phyloP scores from a whole-genome alignment of 2,888 invertebrate genomes.

The Folsomia candida region DNA sequence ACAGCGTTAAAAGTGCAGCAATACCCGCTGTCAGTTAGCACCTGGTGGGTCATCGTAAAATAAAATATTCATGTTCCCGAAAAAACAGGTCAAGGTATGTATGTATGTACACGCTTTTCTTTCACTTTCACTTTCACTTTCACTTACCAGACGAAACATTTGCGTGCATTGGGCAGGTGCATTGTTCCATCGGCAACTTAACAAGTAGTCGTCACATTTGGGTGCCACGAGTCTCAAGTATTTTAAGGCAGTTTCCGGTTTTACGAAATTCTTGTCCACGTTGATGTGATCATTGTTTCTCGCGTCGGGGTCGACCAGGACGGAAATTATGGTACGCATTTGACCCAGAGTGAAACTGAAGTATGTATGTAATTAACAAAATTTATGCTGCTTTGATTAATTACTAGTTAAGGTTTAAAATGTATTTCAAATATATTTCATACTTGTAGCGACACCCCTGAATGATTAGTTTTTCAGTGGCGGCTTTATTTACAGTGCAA shows the following conservation, averaged over 20 bases:
- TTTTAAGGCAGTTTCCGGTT: slow-evolving; percentile 40
- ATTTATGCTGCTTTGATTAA: not conserved
- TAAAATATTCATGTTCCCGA: too few relatives aligned
- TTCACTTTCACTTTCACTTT: too few relatives aligned
- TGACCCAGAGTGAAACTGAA: slow-evolving; percentile 43
- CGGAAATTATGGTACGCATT: slow-evolving; percentile 45
- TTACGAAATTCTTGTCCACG: slow-evolving; percentile 24
- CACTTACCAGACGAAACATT: slow-evolving; percentile 36
- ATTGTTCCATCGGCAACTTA: slow-evolving; percentile 44
- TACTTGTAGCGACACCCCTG: slow-evolving; percentile 44
- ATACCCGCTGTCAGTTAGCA: slow-evolving; percentile 47
- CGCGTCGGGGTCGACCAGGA: slow-evolving; percentile 46
- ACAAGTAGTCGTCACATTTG: slow-evolving; percentile 47
- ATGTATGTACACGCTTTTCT: not conserved
- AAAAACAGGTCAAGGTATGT: not conserved
- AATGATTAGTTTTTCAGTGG: slow-evolving; percentile 35
- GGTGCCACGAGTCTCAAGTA: slow-evolving; percentile 46
- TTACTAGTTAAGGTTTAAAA: too few relatives aligned
- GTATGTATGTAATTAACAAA: not conserved
- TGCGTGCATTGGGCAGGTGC: slow-evolving; percentile 30
- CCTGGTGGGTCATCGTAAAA: too few relatives aligned
- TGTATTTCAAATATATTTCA: slow-evolving; percentile 9
- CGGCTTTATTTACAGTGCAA: slow-evolving; percentile 46
- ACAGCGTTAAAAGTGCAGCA: slow-evolving; percentile 49
- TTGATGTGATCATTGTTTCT: slow-evolving; percentile 38